Evolutionary conservation across 1,140 invertebrate species (phyloP).

Genomic region (Rhizoglyphus robini): DNA sequence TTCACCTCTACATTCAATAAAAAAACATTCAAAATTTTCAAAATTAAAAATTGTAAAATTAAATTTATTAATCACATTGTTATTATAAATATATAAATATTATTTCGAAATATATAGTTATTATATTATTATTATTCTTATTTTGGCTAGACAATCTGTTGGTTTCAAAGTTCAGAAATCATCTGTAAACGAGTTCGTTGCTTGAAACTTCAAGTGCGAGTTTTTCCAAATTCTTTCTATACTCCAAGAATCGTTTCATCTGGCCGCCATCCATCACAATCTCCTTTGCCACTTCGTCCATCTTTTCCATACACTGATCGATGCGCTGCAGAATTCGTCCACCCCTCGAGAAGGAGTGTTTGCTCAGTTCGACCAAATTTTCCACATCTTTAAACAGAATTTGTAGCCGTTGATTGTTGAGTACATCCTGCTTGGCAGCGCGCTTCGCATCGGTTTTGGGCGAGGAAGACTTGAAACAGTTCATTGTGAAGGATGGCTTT

Average conservation of each 20-base stretch:
- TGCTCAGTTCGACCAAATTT: conserved; percentile 2
- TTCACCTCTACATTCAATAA: too few species aligned
- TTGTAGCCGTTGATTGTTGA: conserved; percentile 55
- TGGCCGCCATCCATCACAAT: background rate
- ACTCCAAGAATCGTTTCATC: background rate
- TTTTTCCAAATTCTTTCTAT: background rate
- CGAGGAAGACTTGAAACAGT: background rate
- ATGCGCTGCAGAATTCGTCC: conserved; percentile 2
- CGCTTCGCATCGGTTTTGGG: conserved; percentile 48
- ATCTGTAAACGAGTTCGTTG: background rate
- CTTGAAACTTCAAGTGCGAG: background rate
- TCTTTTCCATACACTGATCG: conserved; percentile 5
- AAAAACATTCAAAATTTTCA: too few species aligned
- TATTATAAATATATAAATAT: too few species aligned
- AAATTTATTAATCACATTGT: too few species aligned
- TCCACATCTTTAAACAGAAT: conserved; percentile 1
- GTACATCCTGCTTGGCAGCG: conserved; percentile 88
- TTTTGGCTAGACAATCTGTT: too few species aligned
- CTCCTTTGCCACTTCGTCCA: background rate
- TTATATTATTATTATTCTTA: too few species aligned
- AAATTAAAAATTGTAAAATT: too few species aligned
- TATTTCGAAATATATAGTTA: too few species aligned
- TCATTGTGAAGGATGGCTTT: background rate
- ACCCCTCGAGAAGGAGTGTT: background rate
- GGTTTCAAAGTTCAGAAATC: too few species aligned